Conservation (phyloP, 2,888 invertebrate species). For the Zygothrica quintamaculata region DNA sequence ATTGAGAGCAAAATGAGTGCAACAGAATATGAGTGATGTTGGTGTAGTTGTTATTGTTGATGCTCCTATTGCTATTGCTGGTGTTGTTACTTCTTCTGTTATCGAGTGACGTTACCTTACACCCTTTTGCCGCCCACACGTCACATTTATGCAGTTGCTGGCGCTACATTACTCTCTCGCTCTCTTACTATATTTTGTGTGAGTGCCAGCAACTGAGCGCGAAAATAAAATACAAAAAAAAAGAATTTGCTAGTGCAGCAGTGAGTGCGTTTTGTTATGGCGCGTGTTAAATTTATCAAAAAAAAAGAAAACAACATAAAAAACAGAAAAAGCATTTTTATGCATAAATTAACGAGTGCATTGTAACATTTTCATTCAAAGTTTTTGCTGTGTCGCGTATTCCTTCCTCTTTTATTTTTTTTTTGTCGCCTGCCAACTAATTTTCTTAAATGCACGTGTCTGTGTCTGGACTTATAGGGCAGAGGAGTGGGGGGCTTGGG, state of each 20-base stretch:
- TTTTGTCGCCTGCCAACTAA: constrained; percentile 33
- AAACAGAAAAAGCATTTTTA: constrained; percentile 37
- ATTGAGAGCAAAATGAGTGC: constrained; percentile 31
- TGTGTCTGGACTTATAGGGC: constrained; percentile 14
- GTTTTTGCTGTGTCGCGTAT: constrained; percentile 49
- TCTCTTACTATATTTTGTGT: constrained; percentile 3
- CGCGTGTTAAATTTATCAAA: constrained; percentile 55
- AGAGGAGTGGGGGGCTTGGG: not conserved
- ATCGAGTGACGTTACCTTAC: constrained; percentile 30
- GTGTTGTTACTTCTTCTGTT: constrained; percentile 22
- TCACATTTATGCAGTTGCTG: constrained; percentile 38
- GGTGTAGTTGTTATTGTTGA: constrained; percentile 22
- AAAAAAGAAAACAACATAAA: constrained; percentile 38
- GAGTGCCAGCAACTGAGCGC: constrained; percentile 18
- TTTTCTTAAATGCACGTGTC: constrained; percentile 69
- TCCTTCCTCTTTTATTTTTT: constrained; percentile 19
- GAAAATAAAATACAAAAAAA: constrained; percentile 5
- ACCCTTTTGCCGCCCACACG: constrained; percentile 37
- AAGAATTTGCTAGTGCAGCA: constrained; percentile 20
- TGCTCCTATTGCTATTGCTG: constrained; percentile 11
- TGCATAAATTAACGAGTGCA: constrained; percentile 26
- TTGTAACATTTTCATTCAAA: constrained; percentile 62
- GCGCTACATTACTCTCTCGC: constrained; percentile 36
- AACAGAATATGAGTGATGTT: constrained; percentile 22
- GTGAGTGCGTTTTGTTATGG: constrained; percentile 35